These are phyloP conservation scores for Glyphotaelius pellucidus DNA, from an alignment of 2,888 invertebrate species.

Conservation along the genomic window DNA sequence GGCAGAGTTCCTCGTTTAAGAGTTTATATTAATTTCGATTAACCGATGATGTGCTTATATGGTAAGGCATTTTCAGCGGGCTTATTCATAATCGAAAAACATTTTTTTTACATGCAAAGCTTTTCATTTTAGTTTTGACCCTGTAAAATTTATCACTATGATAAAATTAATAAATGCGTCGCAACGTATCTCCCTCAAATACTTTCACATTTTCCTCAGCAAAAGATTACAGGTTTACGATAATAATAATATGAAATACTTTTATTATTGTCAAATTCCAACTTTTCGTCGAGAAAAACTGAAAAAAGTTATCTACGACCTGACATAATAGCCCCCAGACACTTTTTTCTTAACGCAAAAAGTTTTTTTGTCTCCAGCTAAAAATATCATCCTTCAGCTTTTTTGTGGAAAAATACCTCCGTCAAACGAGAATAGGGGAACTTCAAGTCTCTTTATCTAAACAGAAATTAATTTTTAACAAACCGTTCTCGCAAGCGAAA, in stretches of 20 bases:
- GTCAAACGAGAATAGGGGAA: not conserved
- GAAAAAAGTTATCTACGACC: not conserved
- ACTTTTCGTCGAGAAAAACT: not conserved
- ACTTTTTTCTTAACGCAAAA: not conserved
- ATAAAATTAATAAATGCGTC: too few relatives aligned
- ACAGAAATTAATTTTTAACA: not conserved
- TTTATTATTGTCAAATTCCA: not conserved
- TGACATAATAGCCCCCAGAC: not conserved
- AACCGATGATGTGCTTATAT: too few relatives aligned
- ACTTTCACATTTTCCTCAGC: too few relatives aligned
- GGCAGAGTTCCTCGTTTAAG: not conserved
- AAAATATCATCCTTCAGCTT: not conserved
- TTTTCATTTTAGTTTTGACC: not conserved
- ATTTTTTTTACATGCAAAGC: not conserved
- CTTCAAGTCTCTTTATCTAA: not conserved
- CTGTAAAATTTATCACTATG: too few relatives aligned
- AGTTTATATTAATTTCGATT: not conserved
- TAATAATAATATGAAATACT: not conserved
- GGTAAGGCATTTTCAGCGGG: not conserved
- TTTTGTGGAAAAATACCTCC: not conserved
- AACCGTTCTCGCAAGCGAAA: too few relatives aligned
- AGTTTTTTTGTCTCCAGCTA: not conserved
- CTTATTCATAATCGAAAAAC: not conserved
- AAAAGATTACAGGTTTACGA: too few relatives aligned
- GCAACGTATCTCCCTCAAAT: too few relatives aligned